A percentile compares a stretch with the other conserved stretches of the same genome.
Evolutionary conservation across 1,140 invertebrate genomes (phyloP).

Genomic region (Patella vulgata): DNA sequence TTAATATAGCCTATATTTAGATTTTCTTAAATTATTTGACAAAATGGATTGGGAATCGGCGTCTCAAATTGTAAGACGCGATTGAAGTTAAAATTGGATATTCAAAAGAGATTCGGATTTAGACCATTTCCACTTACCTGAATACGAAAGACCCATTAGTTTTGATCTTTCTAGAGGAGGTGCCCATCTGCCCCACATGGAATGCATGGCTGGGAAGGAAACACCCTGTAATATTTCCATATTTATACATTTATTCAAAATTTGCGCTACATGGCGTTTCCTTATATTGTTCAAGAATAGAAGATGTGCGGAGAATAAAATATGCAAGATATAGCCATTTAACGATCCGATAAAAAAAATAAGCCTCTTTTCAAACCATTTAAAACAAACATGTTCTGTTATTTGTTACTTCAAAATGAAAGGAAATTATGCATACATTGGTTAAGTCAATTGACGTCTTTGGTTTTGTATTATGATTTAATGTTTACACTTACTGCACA

Average conservation of each 20-base stretch:
- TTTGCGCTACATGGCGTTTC: too few species aligned
- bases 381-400: background rate
- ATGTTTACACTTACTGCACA: conserved; percentile 47
- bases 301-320: background rate
- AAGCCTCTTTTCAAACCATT: background rate
- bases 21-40: too few species aligned
- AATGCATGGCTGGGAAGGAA: conserved; percentile 87
- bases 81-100: too few species aligned
- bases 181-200: conserved; percentile 70
- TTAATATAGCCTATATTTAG: too few species aligned
- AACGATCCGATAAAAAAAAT: background rate
- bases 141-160: conserved; percentile 46
- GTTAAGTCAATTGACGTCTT: too few species aligned
- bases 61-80: too few species aligned
- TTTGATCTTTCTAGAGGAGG: conserved; percentile 56
- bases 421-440: too few species aligned
- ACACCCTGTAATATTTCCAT: conserved; percentile 75
- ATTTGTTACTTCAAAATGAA: background rate
- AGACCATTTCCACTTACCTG: too few species aligned
- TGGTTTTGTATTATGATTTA: too few species aligned
- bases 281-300: background rate
- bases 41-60: too few species aligned
- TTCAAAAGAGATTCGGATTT: too few species aligned
- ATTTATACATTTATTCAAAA: too few species aligned
- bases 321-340: background rate